phyloP scores from a whole-genome alignment of 2,113 vertebrate genomes.

The Heteronetta atricapilla region DNA sequence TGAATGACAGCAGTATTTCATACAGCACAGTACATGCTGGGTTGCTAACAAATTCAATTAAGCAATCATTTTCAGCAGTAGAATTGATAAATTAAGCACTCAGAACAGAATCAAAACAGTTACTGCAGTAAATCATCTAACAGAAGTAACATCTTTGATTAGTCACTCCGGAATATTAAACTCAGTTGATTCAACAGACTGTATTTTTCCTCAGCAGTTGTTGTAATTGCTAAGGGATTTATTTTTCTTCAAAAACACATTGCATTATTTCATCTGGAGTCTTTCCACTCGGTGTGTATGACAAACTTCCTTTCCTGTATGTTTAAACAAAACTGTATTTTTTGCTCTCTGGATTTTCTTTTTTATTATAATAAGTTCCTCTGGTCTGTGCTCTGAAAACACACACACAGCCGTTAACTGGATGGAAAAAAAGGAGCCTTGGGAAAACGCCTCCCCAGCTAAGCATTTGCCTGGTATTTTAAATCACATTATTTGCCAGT shows the following conservation, averaged over 20 bases:
- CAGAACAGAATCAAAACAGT: not conserved
- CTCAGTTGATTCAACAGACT: not conserved
- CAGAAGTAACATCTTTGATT: not conserved
- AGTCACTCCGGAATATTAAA: not conserved
- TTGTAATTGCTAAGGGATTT: not conserved
- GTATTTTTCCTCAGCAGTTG: not conserved
- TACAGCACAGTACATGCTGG: not conserved
- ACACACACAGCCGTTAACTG: too few relatives aligned
- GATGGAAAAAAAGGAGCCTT: not conserved
- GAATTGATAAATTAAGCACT: not conserved
- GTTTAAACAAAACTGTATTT: not conserved
- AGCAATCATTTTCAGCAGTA: not conserved
- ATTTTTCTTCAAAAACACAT: not conserved
- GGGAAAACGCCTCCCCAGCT: not conserved
- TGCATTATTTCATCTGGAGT: not conserved
- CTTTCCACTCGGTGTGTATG: not conserved
- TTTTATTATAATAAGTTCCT: not conserved
- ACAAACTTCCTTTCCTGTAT: not conserved
- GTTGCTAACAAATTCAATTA: not conserved
- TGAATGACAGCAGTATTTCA: not conserved
- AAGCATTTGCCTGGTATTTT: not conserved
- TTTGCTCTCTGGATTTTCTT: not conserved
- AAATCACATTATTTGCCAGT: not conserved
- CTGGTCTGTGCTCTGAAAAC: not conserved
- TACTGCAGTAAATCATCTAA: not conserved